phyloP scores from a whole-genome alignment of 35 echinoderm and acorn worm genomes.

The Lytechinus variegatus region DNA sequence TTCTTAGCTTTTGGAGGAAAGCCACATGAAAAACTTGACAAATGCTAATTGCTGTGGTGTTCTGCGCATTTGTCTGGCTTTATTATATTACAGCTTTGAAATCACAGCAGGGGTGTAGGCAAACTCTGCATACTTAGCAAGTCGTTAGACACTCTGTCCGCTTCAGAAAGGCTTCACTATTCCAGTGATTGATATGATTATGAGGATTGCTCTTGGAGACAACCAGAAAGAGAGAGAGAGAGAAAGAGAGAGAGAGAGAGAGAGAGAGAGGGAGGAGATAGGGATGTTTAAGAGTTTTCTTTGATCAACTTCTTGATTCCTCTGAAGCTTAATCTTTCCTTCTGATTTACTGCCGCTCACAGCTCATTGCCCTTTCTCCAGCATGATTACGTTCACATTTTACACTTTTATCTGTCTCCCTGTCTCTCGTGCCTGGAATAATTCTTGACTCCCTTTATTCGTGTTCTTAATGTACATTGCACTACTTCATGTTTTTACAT shows the following conservation, averaged over 20 bases:
- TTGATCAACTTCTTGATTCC: constrained; percentile 10
- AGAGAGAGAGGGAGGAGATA: not conserved
- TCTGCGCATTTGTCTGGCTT: constrained; percentile 22
- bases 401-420: constrained; percentile 38
- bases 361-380: not conserved
- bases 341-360: constrained; percentile 8
- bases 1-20: constrained; percentile 8
- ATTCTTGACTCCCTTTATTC: not conserved
- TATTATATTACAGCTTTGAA: constrained; percentile 36
- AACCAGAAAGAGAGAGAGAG: not conserved
- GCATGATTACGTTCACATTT: constrained; percentile 40
- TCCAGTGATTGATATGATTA: constrained; percentile 33
- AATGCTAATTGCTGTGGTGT: constrained; percentile 51
- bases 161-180: constrained; percentile 25
- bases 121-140: constrained; percentile 29
- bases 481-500: not conserved
- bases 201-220: not conserved
- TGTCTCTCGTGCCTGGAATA: constrained; percentile 1
- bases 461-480: not conserved
- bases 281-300: constrained; percentile 24
- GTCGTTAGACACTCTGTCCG: constrained; percentile 2
- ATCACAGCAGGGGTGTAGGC: constrained; percentile 29
- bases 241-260: not conserved
- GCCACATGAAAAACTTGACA: not conserved
- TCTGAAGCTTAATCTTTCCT: constrained; percentile 24